Base-by-base conservation (phyloP, 2,888 invertebrate genomes). In the Caenorhabditis uteleia region DNA sequence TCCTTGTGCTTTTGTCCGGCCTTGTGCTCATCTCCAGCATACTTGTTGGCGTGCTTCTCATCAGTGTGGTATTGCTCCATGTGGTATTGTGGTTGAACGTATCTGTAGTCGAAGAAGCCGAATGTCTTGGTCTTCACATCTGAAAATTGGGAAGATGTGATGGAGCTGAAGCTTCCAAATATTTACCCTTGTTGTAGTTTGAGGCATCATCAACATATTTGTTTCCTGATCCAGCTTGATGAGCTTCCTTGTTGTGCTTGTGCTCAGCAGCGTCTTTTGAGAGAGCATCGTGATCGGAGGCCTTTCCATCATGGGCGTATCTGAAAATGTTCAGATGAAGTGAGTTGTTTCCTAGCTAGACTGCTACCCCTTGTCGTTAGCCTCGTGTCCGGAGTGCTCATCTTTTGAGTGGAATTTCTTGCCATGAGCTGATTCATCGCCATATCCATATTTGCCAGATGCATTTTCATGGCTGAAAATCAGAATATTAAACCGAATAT, bases 81-180 rank as follows among this genome's bases (percentile, higher is more conserved):
- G 54, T 77, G 77, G 67, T 75, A 77, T 54, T 77, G 77, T 33
- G 77, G 77, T 64, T 77, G 77, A 29, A 77, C 70, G 68, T 70
- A 77, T 40, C 67, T 62, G 68, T 77, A 77, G 61, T 77, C 77
- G 62, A 77, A 77, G 71, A 76, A 77, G 31, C 77, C 77, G 58
- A 68, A 74, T 7, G 76, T 66, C 56, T 77, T 77, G 54, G 69
- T 70, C 56, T 77, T 77, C 57, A 68, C 67, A 50, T 77, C 77
- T 74, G 49, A 44, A 57, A 46, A 18, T 12, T 7, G 8, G 14
- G 10, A 10, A 7, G 7, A n/a, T 10, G n/a, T 12, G 16, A n/a
- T n/a, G 16, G 39, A 7, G 7, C 20, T 18, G 39, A 39, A 8
- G 7, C 16, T n/a, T 10, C 7, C 20, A n/a, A 10, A 10, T n/a